These are phyloP conservation scores for Sebastes iracundus DNA, from an alignment of 2,797 vertebrate species.

Conservation along the genomic window DNA sequence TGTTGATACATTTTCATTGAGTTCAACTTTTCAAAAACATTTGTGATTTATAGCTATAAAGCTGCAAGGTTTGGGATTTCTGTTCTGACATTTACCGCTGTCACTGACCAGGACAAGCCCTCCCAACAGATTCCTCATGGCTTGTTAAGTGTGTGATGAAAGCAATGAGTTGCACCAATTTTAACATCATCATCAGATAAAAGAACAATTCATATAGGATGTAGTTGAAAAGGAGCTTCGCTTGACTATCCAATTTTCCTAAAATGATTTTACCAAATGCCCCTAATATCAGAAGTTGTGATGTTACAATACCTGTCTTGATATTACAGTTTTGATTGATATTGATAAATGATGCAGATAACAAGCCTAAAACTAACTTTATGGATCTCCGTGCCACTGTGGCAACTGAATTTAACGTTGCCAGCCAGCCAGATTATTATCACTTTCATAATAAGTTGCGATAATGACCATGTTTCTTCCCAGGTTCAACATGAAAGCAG, in stretches of 20 bases:
- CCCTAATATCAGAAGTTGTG: not conserved
- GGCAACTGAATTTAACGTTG: not conserved
- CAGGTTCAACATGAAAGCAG: slow-evolving; percentile 68
- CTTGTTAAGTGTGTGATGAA: not conserved
- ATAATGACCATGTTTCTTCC: not conserved
- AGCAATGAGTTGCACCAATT: not conserved
- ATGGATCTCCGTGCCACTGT: not conserved
- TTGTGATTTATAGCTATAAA: not conserved
- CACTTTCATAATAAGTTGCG: not conserved
- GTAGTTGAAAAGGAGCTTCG: not conserved
- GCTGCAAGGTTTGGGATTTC: not conserved
- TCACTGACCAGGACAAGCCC: not conserved
- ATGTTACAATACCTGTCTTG: not conserved
- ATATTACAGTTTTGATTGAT: not conserved
- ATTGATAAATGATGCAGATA: not conserved
- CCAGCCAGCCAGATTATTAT: not conserved
- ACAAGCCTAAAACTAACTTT: not conserved
- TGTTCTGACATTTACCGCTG: not conserved
- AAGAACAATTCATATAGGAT: accelerated
- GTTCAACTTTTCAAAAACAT: not conserved
- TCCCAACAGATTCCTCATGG: not conserved
- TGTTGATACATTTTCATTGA: not conserved
- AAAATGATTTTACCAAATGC: accelerated
- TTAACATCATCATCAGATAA: not conserved
- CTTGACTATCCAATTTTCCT: not conserved